A percentile compares a stretch with the other conserved stretches of the same genome.
Evolutionary conservation across 2,113 vertebrate genomes (phyloP).

Genomic region (Grallaria varia): DNA sequence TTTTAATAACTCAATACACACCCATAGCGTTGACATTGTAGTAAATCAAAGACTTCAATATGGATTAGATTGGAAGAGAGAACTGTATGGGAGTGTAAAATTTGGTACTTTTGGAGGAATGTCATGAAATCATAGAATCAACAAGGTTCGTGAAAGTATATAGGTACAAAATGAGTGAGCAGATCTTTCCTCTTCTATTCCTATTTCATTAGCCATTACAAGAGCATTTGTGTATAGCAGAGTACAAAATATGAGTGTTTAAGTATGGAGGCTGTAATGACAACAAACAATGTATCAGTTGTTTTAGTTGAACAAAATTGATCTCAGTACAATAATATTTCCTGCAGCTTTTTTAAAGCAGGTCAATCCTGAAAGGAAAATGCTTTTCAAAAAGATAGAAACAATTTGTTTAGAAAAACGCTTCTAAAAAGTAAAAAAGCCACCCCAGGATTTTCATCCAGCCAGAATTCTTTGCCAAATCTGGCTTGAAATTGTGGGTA

Average conservation of each 20-base stretch:
- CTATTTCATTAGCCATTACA: not conserved
- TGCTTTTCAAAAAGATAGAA: not conserved
- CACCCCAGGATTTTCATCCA: not conserved
- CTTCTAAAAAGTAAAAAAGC: not conserved
- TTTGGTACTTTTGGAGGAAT: not conserved
- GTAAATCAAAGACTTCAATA: not conserved
- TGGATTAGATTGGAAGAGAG: not conserved
- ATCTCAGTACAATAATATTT: not conserved
- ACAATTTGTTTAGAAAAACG: not conserved
- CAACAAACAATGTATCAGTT: not conserved
- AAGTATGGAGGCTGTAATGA: not conserved
- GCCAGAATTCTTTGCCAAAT: not conserved
- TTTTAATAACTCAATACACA: not conserved
- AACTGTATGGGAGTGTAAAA: not conserved
- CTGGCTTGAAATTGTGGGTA: not conserved
- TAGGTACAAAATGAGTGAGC: not conserved
- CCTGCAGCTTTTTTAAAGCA: not conserved
- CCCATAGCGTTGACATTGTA: not conserved
- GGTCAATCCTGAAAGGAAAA: not conserved
- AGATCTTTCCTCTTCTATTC: not conserved
- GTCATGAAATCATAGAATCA: not conserved
- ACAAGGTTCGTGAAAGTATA: not conserved
- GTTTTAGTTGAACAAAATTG: not conserved
- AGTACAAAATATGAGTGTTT: not conserved
- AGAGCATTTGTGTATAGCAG: not conserved